Base-by-base conservation (phyloP, 2,113 vertebrate genomes). In the Seriola rivoliana region DNA sequence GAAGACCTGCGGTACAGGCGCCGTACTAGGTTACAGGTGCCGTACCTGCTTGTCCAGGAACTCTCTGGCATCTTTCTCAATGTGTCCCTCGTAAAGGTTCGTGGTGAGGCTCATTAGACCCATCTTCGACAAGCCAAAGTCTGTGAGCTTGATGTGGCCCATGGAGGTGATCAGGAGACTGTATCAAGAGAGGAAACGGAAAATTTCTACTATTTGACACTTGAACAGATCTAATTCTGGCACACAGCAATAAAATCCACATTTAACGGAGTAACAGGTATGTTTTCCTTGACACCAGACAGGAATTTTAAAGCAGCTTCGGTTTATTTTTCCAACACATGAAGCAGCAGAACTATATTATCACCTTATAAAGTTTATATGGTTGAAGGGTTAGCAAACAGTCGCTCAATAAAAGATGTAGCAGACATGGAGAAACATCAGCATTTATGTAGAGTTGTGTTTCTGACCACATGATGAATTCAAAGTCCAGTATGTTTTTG, bases 51-150 rank as follows among this genome's bases (percentile, higher is more conserved):
- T 99, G 85, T 99, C 98, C 34, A 98, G 95, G 91, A 98, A 99
- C 85, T 99, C 98, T 3, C 98, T 93, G 21, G 97, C 96, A 0
- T 99, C 98, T 89, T 98, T 99, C 82, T 98, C 98, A 3, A 98
- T 97, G 92, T 99, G 98, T 29, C 97, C 98, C 82, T 99, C 98
- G 0, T 99, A 99, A 38, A 99, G 93, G 91, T 99, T 99, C 71
- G 98, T 99, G 54, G 98, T 99, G 21, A 97, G 96, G 80, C 96
- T 99, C 98, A 99, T 99, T 21, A 99, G 95, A 16, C 98, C 98
- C 96, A 99, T 98, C 88, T 99, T 99, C 17, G 98, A 99, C 38
- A 99, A 95, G 76, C 98, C 98, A 0, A 99, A 99, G 79, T 99
- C 97, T 0, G 97, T 99, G 78, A 99, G 96, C 79, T 99, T 99